Conservation (phyloP, 2,888 invertebrate genomes). For the Drosophila atripex region DNA sequence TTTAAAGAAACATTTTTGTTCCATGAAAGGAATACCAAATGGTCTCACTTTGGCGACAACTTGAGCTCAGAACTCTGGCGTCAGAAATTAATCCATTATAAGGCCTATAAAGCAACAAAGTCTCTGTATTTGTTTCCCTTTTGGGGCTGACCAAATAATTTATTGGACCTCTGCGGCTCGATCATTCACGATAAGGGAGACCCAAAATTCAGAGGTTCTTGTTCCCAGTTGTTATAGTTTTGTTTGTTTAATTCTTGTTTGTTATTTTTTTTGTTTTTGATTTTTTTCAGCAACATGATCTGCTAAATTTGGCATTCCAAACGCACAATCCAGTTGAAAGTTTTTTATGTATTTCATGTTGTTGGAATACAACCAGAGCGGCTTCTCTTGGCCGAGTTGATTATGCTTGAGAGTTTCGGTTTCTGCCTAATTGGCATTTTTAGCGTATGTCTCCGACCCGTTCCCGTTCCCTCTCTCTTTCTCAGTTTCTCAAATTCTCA, state of each 20-base stretch:
- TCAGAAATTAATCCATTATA: conserved; percentile 36
- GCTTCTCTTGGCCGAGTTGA: conserved; percentile 14
- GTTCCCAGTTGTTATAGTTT: conserved; percentile 37
- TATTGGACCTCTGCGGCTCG: conserved; percentile 41
- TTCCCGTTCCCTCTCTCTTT: not conserved
- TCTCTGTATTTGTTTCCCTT: conserved; percentile 20
- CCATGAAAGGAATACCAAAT: not conserved
- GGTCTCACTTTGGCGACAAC: conserved; percentile 33
- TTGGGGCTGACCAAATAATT: conserved; percentile 32
- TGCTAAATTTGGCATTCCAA: conserved; percentile 72
- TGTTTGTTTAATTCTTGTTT: conserved; percentile 19
- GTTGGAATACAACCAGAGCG: not conserved
- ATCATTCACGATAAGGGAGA: conserved; percentile 35
- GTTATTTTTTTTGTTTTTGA: conserved; percentile 1
- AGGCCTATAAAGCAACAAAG: conserved; percentile 37
- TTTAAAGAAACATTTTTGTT: not conserved
- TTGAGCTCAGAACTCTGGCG: conserved; percentile 11
- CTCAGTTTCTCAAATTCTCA: conserved; percentile 11
- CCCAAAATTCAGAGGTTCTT: conserved; percentile 4
- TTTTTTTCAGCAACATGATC: conserved; percentile 56
- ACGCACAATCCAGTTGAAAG: conserved; percentile 53
- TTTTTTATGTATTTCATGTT: conserved; percentile 26
- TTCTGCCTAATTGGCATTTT: conserved; percentile 46
- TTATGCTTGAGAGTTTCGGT: conserved; percentile 20
- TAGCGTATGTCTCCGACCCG: conserved; percentile 12